Conservation (phyloP, 2,888 invertebrate species). For the Coenonympha arcania region DNA sequence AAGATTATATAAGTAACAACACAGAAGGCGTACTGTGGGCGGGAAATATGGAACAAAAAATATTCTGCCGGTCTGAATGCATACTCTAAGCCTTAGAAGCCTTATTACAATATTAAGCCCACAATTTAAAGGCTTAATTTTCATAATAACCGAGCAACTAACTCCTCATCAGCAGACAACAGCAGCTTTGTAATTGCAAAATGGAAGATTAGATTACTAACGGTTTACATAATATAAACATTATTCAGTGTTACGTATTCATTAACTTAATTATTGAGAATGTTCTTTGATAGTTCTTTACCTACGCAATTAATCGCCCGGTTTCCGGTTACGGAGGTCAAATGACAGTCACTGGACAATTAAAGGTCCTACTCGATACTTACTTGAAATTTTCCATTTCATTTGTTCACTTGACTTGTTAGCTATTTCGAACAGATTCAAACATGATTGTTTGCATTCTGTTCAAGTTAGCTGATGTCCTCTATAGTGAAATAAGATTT, state of each 20-base stretch:
- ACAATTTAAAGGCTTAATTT: constrained; percentile 7
- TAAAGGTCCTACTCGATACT: constrained; percentile 9
- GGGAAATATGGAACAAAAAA: not conserved
- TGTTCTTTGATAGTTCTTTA: constrained; percentile 25
- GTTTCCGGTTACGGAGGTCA: constrained; percentile 31
- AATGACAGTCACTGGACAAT: constrained; percentile 27
- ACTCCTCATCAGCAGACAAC: constrained; percentile 6
- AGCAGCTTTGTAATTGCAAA: constrained; percentile 10
- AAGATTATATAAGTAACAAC: too few relatives aligned
- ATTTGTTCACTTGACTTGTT: constrained; percentile 6
- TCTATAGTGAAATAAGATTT: not conserved
- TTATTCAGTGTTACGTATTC: constrained; percentile 30
- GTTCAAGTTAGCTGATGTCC: not conserved
- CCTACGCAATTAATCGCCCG: constrained; percentile 28
- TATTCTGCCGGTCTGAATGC: not conserved
- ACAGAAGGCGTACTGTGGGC: too few relatives aligned
- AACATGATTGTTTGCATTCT: not conserved
- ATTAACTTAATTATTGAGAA: constrained; percentile 30
- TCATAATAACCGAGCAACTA: constrained; percentile 14
- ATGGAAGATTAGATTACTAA: constrained; percentile 22
- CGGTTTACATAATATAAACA: constrained; percentile 26
- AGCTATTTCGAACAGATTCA: not conserved
- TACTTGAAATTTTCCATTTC: constrained; percentile 3
- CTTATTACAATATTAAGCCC: not conserved
- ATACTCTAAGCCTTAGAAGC: not conserved